Percentiles rank a stretch among this genome's conserved stretches.
Evolutionary conservation across 2,888 invertebrate species (phyloP).

Genomic region (Sicus ferrugineus): DNA sequence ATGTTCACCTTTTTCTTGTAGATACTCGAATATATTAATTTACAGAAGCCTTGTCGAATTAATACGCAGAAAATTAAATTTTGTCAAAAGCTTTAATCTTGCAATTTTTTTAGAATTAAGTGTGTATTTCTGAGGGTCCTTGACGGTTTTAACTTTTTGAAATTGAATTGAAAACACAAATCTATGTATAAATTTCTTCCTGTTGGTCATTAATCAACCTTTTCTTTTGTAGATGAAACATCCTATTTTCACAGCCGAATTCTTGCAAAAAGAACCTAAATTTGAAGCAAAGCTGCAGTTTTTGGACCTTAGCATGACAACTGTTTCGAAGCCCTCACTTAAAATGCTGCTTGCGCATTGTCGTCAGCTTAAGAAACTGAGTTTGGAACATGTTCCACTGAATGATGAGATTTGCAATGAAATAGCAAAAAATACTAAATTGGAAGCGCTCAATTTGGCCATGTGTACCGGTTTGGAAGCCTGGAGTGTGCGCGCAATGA

Average conservation of each 20-base stretch:
- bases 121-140: too few relatives aligned
- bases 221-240: constrained; percentile 61
- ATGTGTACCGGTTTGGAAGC: constrained; percentile 79
- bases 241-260: constrained; percentile 66
- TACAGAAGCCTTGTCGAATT: too few relatives aligned
- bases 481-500: constrained; percentile 71
- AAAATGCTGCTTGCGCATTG: constrained; percentile 72
- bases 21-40: too few relatives aligned
- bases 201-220: not conserved
- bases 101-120: too few relatives aligned
- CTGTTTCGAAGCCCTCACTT: constrained; percentile 70
- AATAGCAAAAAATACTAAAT: constrained; percentile 72
- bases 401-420: constrained; percentile 72
- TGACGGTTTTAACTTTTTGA: too few relatives aligned
- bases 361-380: constrained; percentile 78
- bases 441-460: constrained; percentile 84
- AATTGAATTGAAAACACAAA: not conserved
- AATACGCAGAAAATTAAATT: too few relatives aligned
- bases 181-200: not conserved
- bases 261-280: constrained; percentile 56
- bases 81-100: too few relatives aligned
- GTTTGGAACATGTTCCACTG: constrained; percentile 80
- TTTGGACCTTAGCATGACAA: constrained; percentile 85
- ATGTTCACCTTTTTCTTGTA: too few relatives aligned
- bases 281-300: constrained; percentile 75